Percentiles rank a stretch among this genome's conserved stretches.
Conservation (phyloP, 2,113 vertebrate genomes). For the Alethe castanea region DNA sequence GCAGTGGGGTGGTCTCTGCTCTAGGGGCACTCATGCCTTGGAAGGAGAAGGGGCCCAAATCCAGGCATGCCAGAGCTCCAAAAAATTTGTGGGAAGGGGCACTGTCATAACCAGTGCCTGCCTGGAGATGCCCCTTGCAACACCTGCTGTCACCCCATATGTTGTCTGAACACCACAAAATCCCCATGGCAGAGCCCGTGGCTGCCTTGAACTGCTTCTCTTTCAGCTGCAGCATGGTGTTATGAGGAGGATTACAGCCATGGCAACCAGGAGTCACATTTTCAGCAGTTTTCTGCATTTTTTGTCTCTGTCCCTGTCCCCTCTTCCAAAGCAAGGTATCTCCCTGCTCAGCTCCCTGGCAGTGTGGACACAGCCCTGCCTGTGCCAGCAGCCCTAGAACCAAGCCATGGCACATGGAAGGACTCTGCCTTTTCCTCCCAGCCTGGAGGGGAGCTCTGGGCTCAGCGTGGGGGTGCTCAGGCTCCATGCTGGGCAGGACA, state of each 20-base stretch:
- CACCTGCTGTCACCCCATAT: fast-evolving
- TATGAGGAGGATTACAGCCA: not conserved
- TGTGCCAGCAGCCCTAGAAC: not conserved
- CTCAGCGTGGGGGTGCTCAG: not conserved
- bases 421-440: not conserved
- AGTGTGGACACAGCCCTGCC: not conserved
- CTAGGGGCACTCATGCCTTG: not conserved
- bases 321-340: not conserved
- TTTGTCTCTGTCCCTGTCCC: not conserved
- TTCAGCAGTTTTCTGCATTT: not conserved
- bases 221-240: fast-evolving
- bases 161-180: not conserved
- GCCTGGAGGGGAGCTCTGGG: not conserved
- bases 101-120: not conserved
- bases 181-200: not conserved
- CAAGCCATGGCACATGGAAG: fast-evolving
- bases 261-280: not conserved
- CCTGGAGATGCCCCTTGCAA: not conserved
- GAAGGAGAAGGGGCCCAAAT: not conserved
- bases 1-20: not conserved
- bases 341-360: fast-evolving
- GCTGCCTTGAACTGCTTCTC: not conserved
- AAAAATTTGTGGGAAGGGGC: not conserved
- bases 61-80: not conserved
- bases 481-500: not conserved